Conservation (phyloP, 2,888 invertebrate species). For the Anarsia innoxiella region DNA sequence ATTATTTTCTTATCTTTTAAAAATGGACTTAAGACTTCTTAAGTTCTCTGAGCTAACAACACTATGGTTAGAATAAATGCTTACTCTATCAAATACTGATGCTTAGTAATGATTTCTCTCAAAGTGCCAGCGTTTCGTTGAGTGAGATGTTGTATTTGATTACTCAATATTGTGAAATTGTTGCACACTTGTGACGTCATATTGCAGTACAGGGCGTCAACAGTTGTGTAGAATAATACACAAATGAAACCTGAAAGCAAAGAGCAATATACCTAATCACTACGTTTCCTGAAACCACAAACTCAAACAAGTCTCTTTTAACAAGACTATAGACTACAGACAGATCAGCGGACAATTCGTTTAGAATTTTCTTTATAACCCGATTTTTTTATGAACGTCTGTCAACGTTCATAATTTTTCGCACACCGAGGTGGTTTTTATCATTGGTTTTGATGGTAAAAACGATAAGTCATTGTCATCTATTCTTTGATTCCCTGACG, state of each 20-base stretch:
- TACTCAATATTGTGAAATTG: conserved; percentile 41
- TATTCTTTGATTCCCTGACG: no score
- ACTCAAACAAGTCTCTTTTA: no score
- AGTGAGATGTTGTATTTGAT: conserved; percentile 33
- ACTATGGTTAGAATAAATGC: conserved; percentile 10
- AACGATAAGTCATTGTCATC: no score
- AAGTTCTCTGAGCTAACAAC: not conserved
- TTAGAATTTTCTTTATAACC: no score
- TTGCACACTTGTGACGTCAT: conserved; percentile 50
- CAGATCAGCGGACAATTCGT: no score
- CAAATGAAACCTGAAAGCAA: conserved; percentile 41
- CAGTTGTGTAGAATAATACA: conserved; percentile 41
- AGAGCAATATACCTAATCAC: no score
- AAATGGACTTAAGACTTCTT: not conserved
- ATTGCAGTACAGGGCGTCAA: conserved; percentile 48
- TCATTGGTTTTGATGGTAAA: not conserved
- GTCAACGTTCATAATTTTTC: no score
- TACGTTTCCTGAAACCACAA: no score
- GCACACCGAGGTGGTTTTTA: not conserved
- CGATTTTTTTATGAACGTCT: no score
- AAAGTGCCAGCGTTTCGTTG: conserved; percentile 23
- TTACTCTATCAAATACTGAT: conserved; percentile 54
- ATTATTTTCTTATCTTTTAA: no score
- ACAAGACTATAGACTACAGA: no score
- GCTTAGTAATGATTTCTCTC: conserved; percentile 38